A percentile compares a stretch with the other conserved stretches of the same genome.
phyloP scores from a whole-genome alignment of 37 sponge, comb jelly and placozoan genomes.

The Oscarella lobularis region DNA sequence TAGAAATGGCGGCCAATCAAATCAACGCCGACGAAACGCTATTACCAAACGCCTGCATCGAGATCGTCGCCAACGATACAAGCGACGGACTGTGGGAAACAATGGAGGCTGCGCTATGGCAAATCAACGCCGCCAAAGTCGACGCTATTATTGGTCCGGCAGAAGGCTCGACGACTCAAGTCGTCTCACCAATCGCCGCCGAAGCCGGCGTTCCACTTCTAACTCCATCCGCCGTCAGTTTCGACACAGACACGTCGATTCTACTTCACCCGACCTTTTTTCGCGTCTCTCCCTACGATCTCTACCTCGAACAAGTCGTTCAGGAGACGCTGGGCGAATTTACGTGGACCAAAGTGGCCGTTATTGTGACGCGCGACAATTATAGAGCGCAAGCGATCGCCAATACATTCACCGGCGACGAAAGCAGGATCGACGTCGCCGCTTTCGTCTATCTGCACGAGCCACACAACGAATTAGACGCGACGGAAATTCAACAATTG shows the following conservation, averaged over 20 bases:
- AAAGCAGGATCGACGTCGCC: too few species aligned
- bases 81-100: neutral
- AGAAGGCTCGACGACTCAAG: neutral
- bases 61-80: neutral
- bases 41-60: neutral
- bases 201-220: slow-evolving; percentile 1
- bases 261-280: neutral
- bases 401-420: neutral
- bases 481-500: neutral
- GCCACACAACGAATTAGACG: neutral
- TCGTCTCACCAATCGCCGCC: neutral
- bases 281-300: neutral
- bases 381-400: neutral
- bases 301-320: neutral
- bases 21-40: neutral
- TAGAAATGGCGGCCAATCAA: neutral
- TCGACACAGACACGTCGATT: neutral
- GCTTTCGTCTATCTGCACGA: neutral
- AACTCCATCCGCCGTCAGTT: neutral
- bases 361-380: neutral
- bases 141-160: neutral
- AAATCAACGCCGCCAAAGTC: neutral
- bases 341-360: neutral
- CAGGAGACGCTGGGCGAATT: neutral
- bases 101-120: neutral